A percentile compares a stretch with the other conserved stretches of the same genome.
Evolutionary conservation across 2,888 invertebrate genomes (phyloP).

Genomic region (Idaea dimidiata): DNA sequence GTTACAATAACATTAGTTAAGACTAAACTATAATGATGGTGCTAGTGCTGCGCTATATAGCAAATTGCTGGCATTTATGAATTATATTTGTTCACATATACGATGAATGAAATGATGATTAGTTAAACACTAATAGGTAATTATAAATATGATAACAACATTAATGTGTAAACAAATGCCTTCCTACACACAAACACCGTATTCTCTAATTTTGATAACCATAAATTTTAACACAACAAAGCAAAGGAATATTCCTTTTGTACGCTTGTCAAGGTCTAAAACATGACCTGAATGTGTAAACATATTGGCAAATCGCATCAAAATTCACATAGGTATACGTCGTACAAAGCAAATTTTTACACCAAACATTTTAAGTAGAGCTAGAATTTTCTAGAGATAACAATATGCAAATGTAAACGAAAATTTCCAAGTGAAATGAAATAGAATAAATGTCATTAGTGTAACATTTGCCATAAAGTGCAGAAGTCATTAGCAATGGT

Average conservation of each 20-base stretch:
- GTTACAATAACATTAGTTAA: neutral
- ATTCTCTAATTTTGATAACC: neutral
- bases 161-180: neutral
- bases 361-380: neutral
- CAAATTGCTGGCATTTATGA: too few species aligned
- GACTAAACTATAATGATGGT: too few species aligned
- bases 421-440: neutral
- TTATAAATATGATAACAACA: neutral
- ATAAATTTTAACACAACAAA: conserved; percentile 18
- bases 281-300: conserved; percentile 24
- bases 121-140: neutral
- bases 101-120: neutral
- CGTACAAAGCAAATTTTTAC: neutral
- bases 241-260: conserved; percentile 23
- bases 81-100: too few species aligned
- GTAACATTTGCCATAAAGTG: conserved; percentile 18
- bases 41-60: too few species aligned
- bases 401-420: neutral
- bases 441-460: conserved; percentile 12
- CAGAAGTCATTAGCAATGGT: conserved; percentile 16
- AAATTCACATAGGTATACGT: conserved; percentile 8
- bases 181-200: neutral
- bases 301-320: conserved; percentile 14
- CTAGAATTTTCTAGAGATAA: neutral
- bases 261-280: conserved; percentile 21